Evolutionary conservation across 2,888 invertebrate genomes (phyloP), one percentile per base, ranked within the genome.

Genomic region (Patella ulyssiponensis): DNA sequence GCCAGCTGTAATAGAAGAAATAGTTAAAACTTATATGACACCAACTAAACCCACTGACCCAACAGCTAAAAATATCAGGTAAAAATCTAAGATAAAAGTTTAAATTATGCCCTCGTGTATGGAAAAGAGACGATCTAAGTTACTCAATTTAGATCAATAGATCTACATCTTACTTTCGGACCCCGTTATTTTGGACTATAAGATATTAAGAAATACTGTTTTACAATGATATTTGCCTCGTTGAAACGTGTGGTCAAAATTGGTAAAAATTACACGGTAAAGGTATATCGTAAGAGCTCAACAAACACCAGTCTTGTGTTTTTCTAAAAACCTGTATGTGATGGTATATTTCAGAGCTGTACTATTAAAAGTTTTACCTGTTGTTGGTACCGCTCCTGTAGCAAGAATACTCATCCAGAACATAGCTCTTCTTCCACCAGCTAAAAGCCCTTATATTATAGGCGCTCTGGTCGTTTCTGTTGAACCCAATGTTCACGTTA

Each of bases 401-500:
- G 79, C 83, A 14, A 80, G 83, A 51, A 75, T 83, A 14, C 51
- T 88, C 20, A 15, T 83, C 11, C 80, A 82, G 7, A 75, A 77
- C 11, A 79, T 86, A 23, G 71, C 79, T 33, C 79, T 82, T 23
- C 76, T 84, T 11, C 64, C 79, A n/a, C 56, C 77, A 20, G 44
- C 75, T 0, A 75, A 77, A 5, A 82, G 82, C 17, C 71, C 78
- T 9, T 54, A 70, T 14, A 76, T 81, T 52, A 53, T 86, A 52
- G 80, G 78, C 23, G 51, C 77, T 20, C 20, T 86, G 20, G 81
- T 86, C 33, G 83, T 91, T 74, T 79, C 90, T 33, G 87, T 90
- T 27, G 86, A 89, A 71, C 91, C 92, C n/a, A 90, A 91, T 73
- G 84, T 86, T 54, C 82, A 85, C 20, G 85, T 90, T 33, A 80